Base-by-base conservation (phyloP, 2,113 vertebrate genomes). In the Caretta caretta region DNA sequence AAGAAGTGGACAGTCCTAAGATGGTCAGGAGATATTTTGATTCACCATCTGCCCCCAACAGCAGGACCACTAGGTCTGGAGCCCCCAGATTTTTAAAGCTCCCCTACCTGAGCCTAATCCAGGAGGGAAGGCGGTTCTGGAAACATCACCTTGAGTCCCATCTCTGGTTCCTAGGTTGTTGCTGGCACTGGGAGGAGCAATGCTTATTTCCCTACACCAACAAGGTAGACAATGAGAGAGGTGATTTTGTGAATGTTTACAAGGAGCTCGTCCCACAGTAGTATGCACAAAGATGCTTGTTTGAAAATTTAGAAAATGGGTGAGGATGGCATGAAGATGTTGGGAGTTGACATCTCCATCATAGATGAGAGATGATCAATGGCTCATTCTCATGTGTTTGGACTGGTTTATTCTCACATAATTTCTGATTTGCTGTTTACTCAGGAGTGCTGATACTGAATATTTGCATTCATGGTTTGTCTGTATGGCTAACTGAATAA, bases 401-500 rank as follows among this genome's bases (percentile, higher is more conserved):
- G 93, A 46, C 78, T 83, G 27, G 31, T 16, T 53, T 78, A 86
- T 92, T 96, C 83, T 96, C 95, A 96, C 96, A 96, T 96, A 95
- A 93, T 96, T 97, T 95, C 90, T 86, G 54, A 54, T 91, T 78
- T 79, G 59, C 51, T 87, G 94, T 94, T 19, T 86, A 4, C 92
- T 93, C 92, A 86, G 56, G 62, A 62, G 35, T 25, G 76, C 82
- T 95, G 94, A 96, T 96, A 88, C 78, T 50, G 91, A 95, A 9
- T 94, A 85, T 97, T 96, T 96, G 85, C 81, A 95, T 97, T 97
- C 97, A 93, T 75, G 90, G 17, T 96, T 97, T 96, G 87, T 54
- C 87, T 96, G 75, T 97, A 92, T 97, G 95, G 97, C 96, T 97
- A 98, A 97, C 97, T 97, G 96, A 89, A 94, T 91, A 95, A 97